Evolutionary conservation across 2,113 vertebrate genomes (phyloP).

Genomic region (Onychorhynchus coronatus): DNA sequence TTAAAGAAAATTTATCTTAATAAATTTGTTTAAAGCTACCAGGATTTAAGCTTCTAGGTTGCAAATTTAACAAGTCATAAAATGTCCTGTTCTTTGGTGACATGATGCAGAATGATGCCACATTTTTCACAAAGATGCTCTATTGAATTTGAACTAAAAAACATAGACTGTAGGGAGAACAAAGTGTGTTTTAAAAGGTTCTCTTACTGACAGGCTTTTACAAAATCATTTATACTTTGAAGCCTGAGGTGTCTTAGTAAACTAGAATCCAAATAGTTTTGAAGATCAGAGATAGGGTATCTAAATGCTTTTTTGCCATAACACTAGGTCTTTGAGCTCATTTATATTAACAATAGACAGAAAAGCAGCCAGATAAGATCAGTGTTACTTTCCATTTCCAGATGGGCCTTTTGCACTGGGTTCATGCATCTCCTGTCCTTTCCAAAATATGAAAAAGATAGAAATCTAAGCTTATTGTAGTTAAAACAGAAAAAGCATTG

Average conservation of each 20-base stretch:
- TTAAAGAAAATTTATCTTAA: conserved; percentile 46
- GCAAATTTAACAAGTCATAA: conserved; percentile 33
- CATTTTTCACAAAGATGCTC: neutral
- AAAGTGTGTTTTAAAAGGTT: neutral
- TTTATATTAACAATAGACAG: neutral
- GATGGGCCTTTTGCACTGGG: neutral
- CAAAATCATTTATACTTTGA: neutral
- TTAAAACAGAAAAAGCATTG: neutral
- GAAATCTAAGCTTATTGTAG: neutral
- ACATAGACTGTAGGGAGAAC: neutral
- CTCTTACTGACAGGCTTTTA: neutral
- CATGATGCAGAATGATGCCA: neutral
- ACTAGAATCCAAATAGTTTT: neutral
- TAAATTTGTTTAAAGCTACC: conserved; percentile 59
- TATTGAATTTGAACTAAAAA: conserved; percentile 2
- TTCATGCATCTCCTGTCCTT: neutral
- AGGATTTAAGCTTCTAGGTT: neutral
- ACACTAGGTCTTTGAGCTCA: neutral
- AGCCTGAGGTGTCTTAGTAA: neutral
- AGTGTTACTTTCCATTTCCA: neutral
- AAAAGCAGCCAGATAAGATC: neutral
- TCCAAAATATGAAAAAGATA: neutral
- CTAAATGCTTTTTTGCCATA: neutral
- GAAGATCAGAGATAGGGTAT: neutral
- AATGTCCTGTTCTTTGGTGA: conserved; percentile 14